Evolutionary conservation across 2,113 vertebrate genomes (phyloP), one percentile per base, ranked within the genome.

Genomic region (Lucifuga dentata): DNA sequence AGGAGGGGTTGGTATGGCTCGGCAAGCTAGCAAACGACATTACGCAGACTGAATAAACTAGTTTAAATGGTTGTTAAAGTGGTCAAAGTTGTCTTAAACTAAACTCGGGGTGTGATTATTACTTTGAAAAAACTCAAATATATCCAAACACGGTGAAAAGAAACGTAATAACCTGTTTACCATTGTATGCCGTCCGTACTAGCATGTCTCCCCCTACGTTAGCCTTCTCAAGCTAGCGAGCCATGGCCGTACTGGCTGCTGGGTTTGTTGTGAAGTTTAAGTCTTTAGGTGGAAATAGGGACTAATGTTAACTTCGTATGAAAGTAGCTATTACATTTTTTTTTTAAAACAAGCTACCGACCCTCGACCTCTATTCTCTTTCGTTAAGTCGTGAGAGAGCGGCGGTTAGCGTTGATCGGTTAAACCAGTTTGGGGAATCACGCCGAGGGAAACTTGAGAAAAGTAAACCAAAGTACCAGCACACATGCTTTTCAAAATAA

Each of bases 51-150:
- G 62, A 26, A 26, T 73, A 40, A 87, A 86, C 71, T 63, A 84
- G 82, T 89, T 86, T 68, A 70, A 73, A 76, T 73, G 17, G 9
- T 2, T 3, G 5, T 71, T 53, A 82, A 91, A 91, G 79, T 88
- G 40, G 5, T 17, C 13, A 80, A 91, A 91, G 82, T 89, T 61
- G 24, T 9, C 1, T 21, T 23, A 77, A 89, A 91, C 80, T 88
- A 17, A 3, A 1, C 6, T 13, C 3, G 21, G 9, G 1, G n/a
- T 3, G 1, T 20, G 29, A 2, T 23, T 2, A 0, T 2, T 2
- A 1, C 0, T 26, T 0, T 0, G 19, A 10, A 29, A 7, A 7
- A 29, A 29, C 3, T 7, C 3, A 29, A 29, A 29, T 29, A 7
- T 29, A 7, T 29, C 26, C 26, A 29, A 7, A 7, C 3, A 1